Conservation (phyloP, 2,113 vertebrate species). For the Proterorhinus semilunaris region DNA sequence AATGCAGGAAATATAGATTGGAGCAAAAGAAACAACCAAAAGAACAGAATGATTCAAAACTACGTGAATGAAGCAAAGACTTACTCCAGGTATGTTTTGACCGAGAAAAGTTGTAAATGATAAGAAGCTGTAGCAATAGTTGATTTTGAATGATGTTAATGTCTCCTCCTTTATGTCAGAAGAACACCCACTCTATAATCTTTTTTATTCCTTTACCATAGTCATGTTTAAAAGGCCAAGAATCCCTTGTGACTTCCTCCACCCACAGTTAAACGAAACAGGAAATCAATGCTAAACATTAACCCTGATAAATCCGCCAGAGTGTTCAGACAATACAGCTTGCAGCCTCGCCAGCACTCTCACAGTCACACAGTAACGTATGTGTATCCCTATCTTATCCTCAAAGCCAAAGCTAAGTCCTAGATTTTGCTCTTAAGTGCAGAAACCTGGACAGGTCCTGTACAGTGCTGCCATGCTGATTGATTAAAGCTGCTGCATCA, state of each 20-base stretch:
- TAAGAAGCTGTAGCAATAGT: no score
- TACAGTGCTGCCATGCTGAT: constrained; percentile 29
- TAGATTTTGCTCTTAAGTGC: constrained; percentile 14
- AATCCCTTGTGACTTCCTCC: constrained; percentile 33
- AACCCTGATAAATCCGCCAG: constrained; percentile 40
- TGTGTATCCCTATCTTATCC: constrained; percentile 6
- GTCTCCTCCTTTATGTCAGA: background rate
- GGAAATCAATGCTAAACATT: constrained; percentile 58
- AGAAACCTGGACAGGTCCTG: constrained; percentile 24
- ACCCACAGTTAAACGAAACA: constrained; percentile 43
- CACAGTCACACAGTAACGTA: constrained; percentile 7
- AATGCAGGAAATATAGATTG: no score
- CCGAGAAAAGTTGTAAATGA: no score
- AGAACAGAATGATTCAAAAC: no score
- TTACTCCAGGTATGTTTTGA: no score
- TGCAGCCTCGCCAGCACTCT: constrained; percentile 16
- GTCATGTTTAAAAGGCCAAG: constrained; percentile 8
- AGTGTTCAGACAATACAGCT: constrained; percentile 25
- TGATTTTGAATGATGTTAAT: no score
- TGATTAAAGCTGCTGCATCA: constrained; percentile 48
- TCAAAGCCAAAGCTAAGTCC: constrained; percentile 10
- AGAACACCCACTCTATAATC: constrained; percentile 5
- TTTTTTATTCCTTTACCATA: constrained; percentile 29
- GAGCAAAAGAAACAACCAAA: no score
- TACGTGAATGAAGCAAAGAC: no score